phyloP scores from a whole-genome alignment of 53 echinoderm and acorn worm genomes.

The Echinarachnius parma region DNA sequence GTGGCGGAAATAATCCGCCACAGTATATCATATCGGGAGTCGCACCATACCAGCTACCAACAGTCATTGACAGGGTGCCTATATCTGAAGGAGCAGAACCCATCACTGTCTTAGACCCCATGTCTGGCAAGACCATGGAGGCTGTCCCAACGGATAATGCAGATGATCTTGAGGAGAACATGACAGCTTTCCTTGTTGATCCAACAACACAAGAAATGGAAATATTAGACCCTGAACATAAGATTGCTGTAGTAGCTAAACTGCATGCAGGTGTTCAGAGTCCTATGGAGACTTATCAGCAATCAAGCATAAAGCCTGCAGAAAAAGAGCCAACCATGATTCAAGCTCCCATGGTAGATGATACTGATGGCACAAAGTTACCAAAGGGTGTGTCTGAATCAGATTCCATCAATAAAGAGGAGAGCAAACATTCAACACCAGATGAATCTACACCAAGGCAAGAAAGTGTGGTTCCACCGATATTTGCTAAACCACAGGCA shows the following conservation, averaged over 20 bases:
- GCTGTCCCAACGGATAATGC: conserved; percentile 61
- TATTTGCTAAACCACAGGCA: no score
- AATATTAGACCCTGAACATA: conserved; percentile 57
- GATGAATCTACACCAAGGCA: no score
- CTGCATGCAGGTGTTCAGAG: no score
- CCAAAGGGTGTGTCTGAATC: no score
- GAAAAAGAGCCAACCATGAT: no score
- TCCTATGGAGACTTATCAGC: no score
- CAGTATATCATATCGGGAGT: conserved; percentile 23
- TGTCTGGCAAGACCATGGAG: conserved; percentile 54
- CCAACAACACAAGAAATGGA: conserved; percentile 52
- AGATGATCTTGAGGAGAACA: conserved; percentile 45
- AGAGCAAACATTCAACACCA: no score
- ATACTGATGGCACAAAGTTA: no score
- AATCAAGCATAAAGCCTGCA: no score
- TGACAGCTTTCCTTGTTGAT: conserved; percentile 57
- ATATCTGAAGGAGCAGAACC: conserved; percentile 26
- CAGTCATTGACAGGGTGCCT: conserved; percentile 20
- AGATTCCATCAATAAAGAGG: no score
- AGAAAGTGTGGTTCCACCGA: no score
- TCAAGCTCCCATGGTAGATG: no score
- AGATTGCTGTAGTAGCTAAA: conserved; percentile 41
- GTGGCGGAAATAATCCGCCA: conserved; percentile 12
- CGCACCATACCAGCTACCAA: conserved; percentile 19
- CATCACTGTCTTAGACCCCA: conserved; percentile 60